Percentiles rank a stretch among this genome's conserved stretches.
phyloP scores from a whole-genome alignment of 1,140 invertebrate species.

The Xylocopa sonorina region DNA sequence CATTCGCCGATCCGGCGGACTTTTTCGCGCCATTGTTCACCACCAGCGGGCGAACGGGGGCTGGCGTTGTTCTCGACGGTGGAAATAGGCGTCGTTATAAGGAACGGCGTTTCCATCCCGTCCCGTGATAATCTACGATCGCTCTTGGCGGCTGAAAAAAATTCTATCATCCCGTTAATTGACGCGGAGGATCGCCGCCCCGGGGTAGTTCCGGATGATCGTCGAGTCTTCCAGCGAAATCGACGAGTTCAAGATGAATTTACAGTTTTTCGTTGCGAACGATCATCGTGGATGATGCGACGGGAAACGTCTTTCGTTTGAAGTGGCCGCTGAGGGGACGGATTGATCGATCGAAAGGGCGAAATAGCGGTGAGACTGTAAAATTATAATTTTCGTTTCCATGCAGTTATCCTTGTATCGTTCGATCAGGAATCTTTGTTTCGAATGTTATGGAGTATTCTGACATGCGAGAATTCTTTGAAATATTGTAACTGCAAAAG shows the following conservation, averaged over 20 bases:
- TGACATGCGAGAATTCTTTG: no score
- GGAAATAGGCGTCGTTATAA: slow-evolving; percentile 49
- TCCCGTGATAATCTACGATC: not conserved
- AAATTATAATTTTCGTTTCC: no score
- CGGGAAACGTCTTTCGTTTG: no score
- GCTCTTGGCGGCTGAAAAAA: not conserved
- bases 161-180: slow-evolving; percentile 5
- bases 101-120: not conserved
- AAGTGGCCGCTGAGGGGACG: no score
- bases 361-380: no score
- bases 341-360: no score
- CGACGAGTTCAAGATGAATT: not conserved
- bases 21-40: slow-evolving; percentile 43
- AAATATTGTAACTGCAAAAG: no score
- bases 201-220: not conserved
- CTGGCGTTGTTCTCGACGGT: slow-evolving; percentile 17
- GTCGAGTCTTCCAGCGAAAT: not conserved
- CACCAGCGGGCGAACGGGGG: not conserved
- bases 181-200: not conserved
- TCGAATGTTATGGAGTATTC: no score
- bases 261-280: no score
- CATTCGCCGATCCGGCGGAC: slow-evolving; percentile 29
- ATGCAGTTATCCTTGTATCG: no score
- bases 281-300: not conserved
- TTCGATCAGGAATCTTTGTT: no score